Evolutionary conservation across 2,888 invertebrate genomes (phyloP), one percentile per base, ranked within the genome.

Genomic region (Helicoverpa assulta): DNA sequence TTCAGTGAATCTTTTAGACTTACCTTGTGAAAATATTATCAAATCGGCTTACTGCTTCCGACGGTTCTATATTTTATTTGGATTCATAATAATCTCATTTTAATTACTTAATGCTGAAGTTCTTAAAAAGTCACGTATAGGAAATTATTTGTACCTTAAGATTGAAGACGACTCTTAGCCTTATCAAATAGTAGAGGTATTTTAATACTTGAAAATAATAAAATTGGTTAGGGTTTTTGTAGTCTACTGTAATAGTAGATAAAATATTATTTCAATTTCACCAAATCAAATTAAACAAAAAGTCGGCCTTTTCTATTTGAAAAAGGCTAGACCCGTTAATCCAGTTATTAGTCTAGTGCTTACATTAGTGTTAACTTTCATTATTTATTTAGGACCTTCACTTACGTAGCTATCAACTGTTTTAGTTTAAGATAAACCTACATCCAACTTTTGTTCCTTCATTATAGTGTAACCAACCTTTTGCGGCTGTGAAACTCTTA

Each of bases 401-500:
- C 50, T 62, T 60, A 58, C 56, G 33, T 59, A 10, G 56, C 47
- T 66, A 26, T 26, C 16, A 80, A 76, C 69, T 78, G 78, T 74
- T 62, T 69, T 67, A 76, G 70, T 82, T 59, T 76, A 67, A 77
- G 73, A 71, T 82, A 82, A 82, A 66, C 72, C 70, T 63, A 57
- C 59, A 82, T 80, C 73, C 66, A 84, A 82, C 66, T 82, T 78
- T 77, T 66, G 70, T 76, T 72, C 53, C 64, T 76, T 80, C 71
- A 83, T 76, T 84, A 77, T 54, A 5, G 58, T 12, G n/a, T 2
- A 3, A 37, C 60, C 60, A 75, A 52, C 0, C 19, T 37, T 74
- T 62, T 70, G 64, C 61, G 16, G 43, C 4, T 54, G n/a, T 3
- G 2, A 70, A 71, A 68, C 8, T 33, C 16, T 0, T 14, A 37